Percentiles rank a stretch among this genome's conserved stretches.
Conservation (phyloP, 92 coral and sea anemone genomes). For the Siderastrea radians region DNA sequence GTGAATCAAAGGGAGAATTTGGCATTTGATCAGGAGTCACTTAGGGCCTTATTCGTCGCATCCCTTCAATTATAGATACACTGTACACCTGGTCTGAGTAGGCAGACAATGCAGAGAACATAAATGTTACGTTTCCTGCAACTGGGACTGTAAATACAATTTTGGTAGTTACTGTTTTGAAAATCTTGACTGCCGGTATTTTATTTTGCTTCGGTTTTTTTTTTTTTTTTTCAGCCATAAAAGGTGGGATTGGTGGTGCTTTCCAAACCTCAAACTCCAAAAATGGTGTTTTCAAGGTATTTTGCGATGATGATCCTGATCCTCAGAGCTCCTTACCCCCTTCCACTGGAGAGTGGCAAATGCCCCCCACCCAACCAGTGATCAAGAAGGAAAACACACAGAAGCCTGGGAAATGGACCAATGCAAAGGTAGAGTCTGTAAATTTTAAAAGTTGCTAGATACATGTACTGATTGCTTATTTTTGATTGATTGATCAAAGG, state of each 20-base stretch:
- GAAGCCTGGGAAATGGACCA: slow-evolving; percentile 90
- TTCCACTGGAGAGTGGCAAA: slow-evolving; percentile 89
- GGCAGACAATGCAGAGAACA: too few species aligned
- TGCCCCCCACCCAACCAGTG: slow-evolving; percentile 79
- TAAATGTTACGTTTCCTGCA: too few species aligned
- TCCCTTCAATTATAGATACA: too few species aligned
- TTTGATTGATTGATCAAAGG: too few species aligned
- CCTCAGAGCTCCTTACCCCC: slow-evolving; percentile 69
- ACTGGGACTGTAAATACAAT: not conserved
- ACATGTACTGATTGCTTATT: too few species aligned
- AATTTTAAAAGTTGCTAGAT: too few species aligned
- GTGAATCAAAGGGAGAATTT: too few species aligned
- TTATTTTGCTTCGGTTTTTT: not conserved
- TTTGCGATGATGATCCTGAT: slow-evolving; percentile 69
- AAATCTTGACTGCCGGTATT: not conserved
- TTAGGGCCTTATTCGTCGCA: too few species aligned
- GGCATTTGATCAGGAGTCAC: too few species aligned
- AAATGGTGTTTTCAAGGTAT: slow-evolving; percentile 67
- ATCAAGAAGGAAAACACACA: slow-evolving; percentile 84
- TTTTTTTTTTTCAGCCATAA: slow-evolving; percentile 59
- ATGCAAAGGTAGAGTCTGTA: slow-evolving; percentile 60
- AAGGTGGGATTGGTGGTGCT: slow-evolving; percentile 60
- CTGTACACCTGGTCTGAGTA: too few species aligned
- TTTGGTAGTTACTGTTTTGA: not conserved
- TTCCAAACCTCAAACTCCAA: slow-evolving; percentile 57